Conservation (phyloP, 2,888 invertebrate species). For the Cataglyphis livida region DNA sequence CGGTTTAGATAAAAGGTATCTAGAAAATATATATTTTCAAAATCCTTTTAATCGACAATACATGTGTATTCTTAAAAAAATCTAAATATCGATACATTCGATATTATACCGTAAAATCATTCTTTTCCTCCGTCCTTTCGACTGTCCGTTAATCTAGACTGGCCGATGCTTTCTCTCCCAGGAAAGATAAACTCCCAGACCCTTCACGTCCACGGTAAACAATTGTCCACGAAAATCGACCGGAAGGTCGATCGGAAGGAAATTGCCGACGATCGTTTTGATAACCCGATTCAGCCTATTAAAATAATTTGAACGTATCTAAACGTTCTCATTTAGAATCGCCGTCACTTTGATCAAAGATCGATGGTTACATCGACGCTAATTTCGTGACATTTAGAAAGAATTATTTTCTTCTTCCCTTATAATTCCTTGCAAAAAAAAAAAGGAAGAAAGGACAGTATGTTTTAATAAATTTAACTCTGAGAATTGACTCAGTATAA, state of each 20-base stretch:
- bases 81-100: not conserved
- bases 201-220: not conserved
- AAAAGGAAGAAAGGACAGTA: not conserved
- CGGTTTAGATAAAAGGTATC: not conserved
- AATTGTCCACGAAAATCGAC: slow-evolving; percentile 11
- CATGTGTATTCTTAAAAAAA: not conserved
- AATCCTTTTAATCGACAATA: not conserved
- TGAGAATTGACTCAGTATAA: not conserved
- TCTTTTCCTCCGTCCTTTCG: no score
- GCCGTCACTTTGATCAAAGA: not conserved
- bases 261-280: slow-evolving; percentile 25
- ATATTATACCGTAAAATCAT: not conserved
- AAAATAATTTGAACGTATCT: slow-evolving; percentile 1
- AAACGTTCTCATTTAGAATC: not conserved
- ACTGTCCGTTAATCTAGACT: not conserved
- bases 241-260: not conserved
- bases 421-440: not conserved
- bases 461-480: not conserved
- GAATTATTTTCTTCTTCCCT: not conserved
- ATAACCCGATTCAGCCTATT: slow-evolving; percentile 22
- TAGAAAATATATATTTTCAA: not conserved
- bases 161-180: not conserved
- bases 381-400: not conserved
- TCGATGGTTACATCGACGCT: not conserved
- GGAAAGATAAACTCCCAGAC: slow-evolving; percentile 12